Conservation (phyloP, 2,113 vertebrate genomes). For the Notothenia rossii region DNA sequence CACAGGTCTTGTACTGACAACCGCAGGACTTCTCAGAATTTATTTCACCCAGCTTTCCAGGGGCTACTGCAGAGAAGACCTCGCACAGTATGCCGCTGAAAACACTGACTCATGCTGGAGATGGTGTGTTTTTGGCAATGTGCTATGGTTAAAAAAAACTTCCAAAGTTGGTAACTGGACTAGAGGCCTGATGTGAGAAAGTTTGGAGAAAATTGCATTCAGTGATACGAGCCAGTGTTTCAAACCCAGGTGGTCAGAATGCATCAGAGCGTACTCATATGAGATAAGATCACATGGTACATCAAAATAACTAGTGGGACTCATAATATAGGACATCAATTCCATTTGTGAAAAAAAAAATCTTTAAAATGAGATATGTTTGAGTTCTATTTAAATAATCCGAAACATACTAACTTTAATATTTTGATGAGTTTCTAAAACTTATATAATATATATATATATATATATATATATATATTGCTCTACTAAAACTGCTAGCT, state of each 20-base stretch:
- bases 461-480: too few species aligned
- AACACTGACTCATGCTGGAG: conserved; percentile 12
- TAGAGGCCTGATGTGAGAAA: neutral
- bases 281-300: neutral
- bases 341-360: neutral
- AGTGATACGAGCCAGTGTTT: too few species aligned
- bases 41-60: conserved; percentile 23
- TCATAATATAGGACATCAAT: neutral
- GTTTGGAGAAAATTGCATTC: too few species aligned
- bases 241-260: too few species aligned
- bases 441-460: too few species aligned
- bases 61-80: conserved; percentile 23
- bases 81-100: conserved; percentile 35
- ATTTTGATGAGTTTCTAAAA: too few species aligned
- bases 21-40: conserved; percentile 36
- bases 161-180: neutral
- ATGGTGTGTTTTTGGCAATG: conserved; percentile 1
- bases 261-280: neutral
- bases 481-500: too few species aligned
- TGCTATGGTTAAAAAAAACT: neutral
- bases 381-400: neutral
- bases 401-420: neutral
- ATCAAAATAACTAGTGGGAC: neutral
- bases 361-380: neutral
- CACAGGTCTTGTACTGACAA: conserved; percentile 39